phyloP scores from a whole-genome alignment of 2,113 vertebrate species.

The Corydoras maculifer region DNA sequence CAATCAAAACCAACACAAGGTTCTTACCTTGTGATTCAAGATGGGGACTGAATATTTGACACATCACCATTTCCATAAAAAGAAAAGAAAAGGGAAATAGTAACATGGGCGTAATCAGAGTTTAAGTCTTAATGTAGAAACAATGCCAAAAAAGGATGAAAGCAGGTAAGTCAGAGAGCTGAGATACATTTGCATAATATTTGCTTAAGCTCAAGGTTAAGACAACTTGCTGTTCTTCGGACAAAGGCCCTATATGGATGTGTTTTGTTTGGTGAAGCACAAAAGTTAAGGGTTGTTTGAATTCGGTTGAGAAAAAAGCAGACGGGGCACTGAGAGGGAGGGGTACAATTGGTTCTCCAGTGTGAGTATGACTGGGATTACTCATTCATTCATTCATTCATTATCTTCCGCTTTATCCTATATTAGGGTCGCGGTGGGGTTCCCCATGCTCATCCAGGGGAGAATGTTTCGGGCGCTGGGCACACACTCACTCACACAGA shows the following conservation, averaged over 20 bases:
- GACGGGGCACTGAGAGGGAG: too few relatives aligned
- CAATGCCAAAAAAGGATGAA: not conserved
- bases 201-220: not conserved
- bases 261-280: not conserved
- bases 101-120: not conserved
- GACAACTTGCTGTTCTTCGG: not conserved
- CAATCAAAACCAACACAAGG: not conserved
- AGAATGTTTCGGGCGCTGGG: too few relatives aligned
- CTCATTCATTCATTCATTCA: too few relatives aligned
- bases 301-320: too few relatives aligned
- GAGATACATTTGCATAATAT: not conserved
- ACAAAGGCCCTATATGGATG: not conserved
- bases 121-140: not conserved
- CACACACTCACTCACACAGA: too few relatives aligned
- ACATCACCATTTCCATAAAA: not conserved
- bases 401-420: too few relatives aligned
- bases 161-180: not conserved
- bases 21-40: not conserved
- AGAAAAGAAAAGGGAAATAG: too few relatives aligned
- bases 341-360: too few relatives aligned
- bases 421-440: too few relatives aligned
- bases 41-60: not conserved
- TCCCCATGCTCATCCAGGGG: too few relatives aligned
- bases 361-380: too few relatives aligned
- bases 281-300: too few relatives aligned